Conservation (phyloP, 35 echinoderm and acorn worm genomes). For the Strongylocentrotus purpuratus region DNA sequence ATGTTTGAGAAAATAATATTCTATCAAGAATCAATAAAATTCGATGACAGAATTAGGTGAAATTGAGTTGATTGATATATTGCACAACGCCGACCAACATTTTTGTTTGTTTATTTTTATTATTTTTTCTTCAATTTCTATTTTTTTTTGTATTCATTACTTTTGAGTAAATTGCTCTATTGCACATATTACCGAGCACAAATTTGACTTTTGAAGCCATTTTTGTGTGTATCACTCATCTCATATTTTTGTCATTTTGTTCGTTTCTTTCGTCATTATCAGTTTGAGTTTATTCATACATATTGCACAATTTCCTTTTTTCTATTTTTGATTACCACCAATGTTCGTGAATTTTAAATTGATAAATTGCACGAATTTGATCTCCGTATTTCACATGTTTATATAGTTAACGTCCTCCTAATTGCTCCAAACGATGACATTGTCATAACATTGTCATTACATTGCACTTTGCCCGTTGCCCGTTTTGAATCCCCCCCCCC, state of each 20-base stretch:
- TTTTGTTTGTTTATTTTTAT: background rate
- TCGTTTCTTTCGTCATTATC: background rate
- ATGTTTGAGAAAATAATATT: conserved; percentile 39
- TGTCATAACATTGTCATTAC: background rate
- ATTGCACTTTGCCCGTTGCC: background rate
- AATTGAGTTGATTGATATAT: conserved; percentile 39
- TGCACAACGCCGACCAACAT: conserved; percentile 37
- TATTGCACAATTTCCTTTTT: background rate
- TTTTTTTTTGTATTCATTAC: background rate
- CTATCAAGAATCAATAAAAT: conserved; percentile 27
- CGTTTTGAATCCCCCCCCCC: background rate
- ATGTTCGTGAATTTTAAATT: no score
- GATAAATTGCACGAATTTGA: no score
- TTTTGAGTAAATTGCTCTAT: background rate
- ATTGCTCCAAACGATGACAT: background rate
- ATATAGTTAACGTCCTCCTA: no score
- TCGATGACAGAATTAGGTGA: background rate
- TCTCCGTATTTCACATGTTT: no score
- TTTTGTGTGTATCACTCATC: background rate
- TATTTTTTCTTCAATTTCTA: background rate
- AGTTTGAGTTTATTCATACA: background rate
- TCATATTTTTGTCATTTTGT: background rate
- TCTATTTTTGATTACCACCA: background rate
- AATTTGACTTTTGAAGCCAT: background rate
- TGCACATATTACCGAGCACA: background rate